Base-by-base conservation (phyloP, 2,888 invertebrate species). In the Eupithecia centaureata region DNA sequence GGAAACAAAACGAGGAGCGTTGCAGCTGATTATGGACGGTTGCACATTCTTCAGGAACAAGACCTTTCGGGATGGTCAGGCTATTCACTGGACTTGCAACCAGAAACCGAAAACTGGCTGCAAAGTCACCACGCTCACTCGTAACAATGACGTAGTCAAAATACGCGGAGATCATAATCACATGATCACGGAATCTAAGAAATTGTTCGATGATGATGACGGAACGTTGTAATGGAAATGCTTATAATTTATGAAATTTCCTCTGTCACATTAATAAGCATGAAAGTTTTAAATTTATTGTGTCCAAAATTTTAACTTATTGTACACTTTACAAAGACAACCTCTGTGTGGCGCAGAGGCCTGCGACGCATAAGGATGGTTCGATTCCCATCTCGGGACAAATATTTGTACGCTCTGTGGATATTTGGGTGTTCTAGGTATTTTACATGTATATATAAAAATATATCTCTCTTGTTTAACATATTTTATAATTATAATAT, bases 31-130 rank as follows among this genome's bases (percentile, higher is more conserved):
- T 2, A 59, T 80, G 7, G 74, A 77, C 22, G 75, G 75, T 0
- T 54, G 71, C 58, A 61, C 69, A 13, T 81, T 74, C 61, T 63
- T 75, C n/a, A 73, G 73, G 58, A 80, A 79, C 65, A 79, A 77
- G 60, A 58, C 63, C 5, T 77, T 77, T 2, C 61, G 65, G 18
- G n/a, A n/a, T n/a, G n/a, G n/a, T n/a, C n/a, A n/a, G n/a, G n/a
- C n/a, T n/a, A n/a, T n/a, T 66, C 71, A 73, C 42, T 75, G 72
- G 73, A 71, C 71, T 2, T 75, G 75, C 52, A 69, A 65, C 25
- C 67, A 70, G 65, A 68, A 67, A 42, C 73, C 63, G 32, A 68
- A 70, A 38, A 28, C 30, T 5, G 60, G 57, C 28, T 75, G 75
- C 42, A 73, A 67, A 61, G 71, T 70, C 5, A 75, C 72, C 0